Evolutionary conservation across 2,888 invertebrate genomes (phyloP).

Genomic region (Chromoteleia sp.): DNA sequence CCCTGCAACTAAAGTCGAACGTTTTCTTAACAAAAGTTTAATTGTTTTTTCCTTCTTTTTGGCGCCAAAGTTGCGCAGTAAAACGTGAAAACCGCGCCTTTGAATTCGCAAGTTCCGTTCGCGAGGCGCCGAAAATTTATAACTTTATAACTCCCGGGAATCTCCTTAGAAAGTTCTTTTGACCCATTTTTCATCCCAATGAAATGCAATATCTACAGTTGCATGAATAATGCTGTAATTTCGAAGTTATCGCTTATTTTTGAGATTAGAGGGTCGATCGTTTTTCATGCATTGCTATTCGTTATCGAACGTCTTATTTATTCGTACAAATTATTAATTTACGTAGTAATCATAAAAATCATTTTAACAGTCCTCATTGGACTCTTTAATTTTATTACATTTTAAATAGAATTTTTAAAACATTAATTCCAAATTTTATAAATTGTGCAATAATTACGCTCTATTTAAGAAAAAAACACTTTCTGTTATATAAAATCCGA

Average conservation of each 20-base stretch:
- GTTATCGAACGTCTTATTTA: too few relatives aligned
- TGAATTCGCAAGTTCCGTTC: slow-evolving; percentile 42
- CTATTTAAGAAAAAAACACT: too few relatives aligned
- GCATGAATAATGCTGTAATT: slow-evolving; percentile 38
- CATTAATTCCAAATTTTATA: too few relatives aligned
- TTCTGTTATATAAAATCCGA: too few relatives aligned
- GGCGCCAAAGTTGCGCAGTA: slow-evolving; percentile 37
- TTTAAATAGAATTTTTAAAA: too few relatives aligned
- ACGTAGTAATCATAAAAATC: too few relatives aligned
- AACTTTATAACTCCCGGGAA: slow-evolving; percentile 64
- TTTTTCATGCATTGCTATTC: slow-evolving; percentile 6
- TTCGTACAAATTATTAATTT: too few relatives aligned
- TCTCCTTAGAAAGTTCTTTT: slow-evolving; percentile 59
- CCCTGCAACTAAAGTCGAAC: neutral
- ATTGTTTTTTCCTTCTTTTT: neutral
- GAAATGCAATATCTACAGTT: slow-evolving; percentile 50
- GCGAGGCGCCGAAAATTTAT: slow-evolving; percentile 51
- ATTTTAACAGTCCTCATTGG: too few relatives aligned
- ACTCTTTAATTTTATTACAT: too few relatives aligned
- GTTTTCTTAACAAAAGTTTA: neutral
- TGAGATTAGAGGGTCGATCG: slow-evolving; percentile 19
- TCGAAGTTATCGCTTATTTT: slow-evolving; percentile 30
- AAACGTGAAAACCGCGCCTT: slow-evolving; percentile 46
- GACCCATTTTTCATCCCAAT: slow-evolving; percentile 58
- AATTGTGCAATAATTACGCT: too few relatives aligned